Conservation (phyloP, 2,113 vertebrate genomes). For the Pomatostomus ruficeps region DNA sequence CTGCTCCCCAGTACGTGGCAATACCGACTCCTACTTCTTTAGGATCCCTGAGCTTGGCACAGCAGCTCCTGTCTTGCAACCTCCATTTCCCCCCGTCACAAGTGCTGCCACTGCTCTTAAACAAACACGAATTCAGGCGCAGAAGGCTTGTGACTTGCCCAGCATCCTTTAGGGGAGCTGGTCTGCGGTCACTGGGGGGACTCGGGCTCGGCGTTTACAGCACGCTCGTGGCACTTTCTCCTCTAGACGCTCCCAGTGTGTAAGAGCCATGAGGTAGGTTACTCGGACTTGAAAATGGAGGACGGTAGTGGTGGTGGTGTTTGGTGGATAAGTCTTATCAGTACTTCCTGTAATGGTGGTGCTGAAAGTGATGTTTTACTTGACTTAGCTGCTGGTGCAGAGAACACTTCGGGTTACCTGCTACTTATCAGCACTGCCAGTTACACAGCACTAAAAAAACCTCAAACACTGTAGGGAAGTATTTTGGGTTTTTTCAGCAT, state of each 20-base stretch:
- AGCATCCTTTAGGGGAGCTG: conserved; percentile 16
- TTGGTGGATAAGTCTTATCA: conserved; percentile 8
- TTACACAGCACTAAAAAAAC: neutral
- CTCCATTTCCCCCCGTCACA: conserved; percentile 24
- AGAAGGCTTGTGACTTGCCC: neutral
- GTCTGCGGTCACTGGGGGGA: neutral
- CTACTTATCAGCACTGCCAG: neutral
- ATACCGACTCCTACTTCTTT: neutral
- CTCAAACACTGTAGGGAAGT: neutral
- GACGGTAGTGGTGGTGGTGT: conserved; percentile 15
- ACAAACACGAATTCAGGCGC: neutral
- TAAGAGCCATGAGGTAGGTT: conserved; percentile 12
- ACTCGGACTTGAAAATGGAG: conserved; percentile 56
- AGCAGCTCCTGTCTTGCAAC: neutral
- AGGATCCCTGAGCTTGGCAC: neutral
- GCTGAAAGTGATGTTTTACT: conserved; percentile 35
- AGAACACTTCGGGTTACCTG: neutral
- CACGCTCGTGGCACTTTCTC: neutral
- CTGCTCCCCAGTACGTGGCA: neutral
- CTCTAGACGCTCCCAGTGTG: neutral
- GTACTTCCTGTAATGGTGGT: conserved; percentile 50
- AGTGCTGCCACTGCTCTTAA: neutral
- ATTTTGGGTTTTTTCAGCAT: neutral
- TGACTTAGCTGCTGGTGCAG: neutral
- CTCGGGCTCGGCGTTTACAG: neutral